Conservation (phyloP, 2,888 invertebrate species). For the Mythimna impura region DNA sequence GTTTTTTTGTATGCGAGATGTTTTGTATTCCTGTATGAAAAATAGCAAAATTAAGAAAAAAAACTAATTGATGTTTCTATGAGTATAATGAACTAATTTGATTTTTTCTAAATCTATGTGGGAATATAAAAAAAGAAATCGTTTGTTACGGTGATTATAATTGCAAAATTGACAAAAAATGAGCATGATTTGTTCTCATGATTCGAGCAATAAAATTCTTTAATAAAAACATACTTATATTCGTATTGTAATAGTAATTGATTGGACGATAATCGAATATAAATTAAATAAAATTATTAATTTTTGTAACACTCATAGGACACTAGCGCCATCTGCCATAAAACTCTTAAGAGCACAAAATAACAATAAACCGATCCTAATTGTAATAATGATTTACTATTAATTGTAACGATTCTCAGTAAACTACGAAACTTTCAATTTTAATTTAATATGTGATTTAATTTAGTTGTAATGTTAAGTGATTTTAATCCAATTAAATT, state of each 20-base stretch:
- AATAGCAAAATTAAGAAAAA: conserved; percentile 11
- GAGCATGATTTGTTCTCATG: conserved; percentile 1
- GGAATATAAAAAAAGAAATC: neutral
- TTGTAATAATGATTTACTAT: conserved; percentile 61
- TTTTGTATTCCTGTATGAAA: conserved; percentile 10
- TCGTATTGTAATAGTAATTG: neutral
- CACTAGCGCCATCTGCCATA: conserved; percentile 46
- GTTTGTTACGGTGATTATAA: conserved; percentile 3
- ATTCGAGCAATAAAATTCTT: neutral
- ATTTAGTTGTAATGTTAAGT: conserved; percentile 65
- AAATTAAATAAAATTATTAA: conserved; percentile 3
- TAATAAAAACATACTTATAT: neutral
- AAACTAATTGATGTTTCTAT: conserved; percentile 6
- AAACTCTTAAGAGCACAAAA: conserved; percentile 62
- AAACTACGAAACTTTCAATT: conserved; percentile 63
- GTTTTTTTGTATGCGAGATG: neutral
- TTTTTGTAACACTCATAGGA: neutral
- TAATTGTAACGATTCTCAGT: conserved; percentile 61
- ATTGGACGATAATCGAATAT: neutral
- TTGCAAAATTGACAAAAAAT: conserved; percentile 10
- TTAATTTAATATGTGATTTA: conserved; percentile 71
- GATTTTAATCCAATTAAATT: conserved; percentile 66
- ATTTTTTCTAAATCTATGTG: neutral
- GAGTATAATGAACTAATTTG: conserved; percentile 2
- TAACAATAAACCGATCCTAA: conserved; percentile 47